A percentile compares a stretch with the other conserved stretches of the same genome.
phyloP scores from a whole-genome alignment of 2,113 vertebrate genomes.

The Chionis minor region DNA sequence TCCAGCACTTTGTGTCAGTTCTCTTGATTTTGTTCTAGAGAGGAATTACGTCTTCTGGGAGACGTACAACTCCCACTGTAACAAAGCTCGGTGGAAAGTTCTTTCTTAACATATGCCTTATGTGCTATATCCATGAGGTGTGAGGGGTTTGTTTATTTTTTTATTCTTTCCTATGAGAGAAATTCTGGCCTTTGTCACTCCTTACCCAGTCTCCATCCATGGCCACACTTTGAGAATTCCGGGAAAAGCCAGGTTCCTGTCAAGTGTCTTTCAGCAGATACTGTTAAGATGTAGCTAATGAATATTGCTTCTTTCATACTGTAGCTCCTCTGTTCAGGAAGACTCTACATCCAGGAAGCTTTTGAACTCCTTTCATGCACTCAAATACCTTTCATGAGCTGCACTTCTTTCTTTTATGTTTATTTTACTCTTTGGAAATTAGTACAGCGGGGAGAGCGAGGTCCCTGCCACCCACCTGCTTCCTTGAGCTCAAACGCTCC shows the following conservation, averaged over 20 bases:
- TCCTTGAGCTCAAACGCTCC: background rate
- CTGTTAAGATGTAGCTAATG: background rate
- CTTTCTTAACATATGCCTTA: background rate
- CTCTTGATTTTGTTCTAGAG: background rate
- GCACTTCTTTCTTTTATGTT: background rate
- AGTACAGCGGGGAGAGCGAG: background rate
- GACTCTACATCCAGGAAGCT: background rate
- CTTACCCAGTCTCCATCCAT: background rate
- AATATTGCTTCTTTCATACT: background rate
- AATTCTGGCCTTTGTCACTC: background rate
- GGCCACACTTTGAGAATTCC: background rate
- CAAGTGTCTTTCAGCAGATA: background rate
- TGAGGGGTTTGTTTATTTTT: background rate
- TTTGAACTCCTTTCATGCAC: background rate
- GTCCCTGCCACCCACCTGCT: conserved; percentile 9
- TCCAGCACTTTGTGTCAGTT: background rate
- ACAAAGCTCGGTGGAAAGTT: background rate
- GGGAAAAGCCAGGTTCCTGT: background rate
- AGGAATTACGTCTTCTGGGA: background rate
- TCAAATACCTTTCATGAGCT: background rate
- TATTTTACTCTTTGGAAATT: conserved; percentile 5
- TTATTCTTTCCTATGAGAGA: background rate
- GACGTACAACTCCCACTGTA: background rate
- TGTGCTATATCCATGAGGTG: background rate
- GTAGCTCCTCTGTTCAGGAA: background rate